Evolutionary conservation across 2,888 invertebrate genomes (phyloP), one percentile per base, ranked within the genome.

Genomic region (Noctua pronuba): DNA sequence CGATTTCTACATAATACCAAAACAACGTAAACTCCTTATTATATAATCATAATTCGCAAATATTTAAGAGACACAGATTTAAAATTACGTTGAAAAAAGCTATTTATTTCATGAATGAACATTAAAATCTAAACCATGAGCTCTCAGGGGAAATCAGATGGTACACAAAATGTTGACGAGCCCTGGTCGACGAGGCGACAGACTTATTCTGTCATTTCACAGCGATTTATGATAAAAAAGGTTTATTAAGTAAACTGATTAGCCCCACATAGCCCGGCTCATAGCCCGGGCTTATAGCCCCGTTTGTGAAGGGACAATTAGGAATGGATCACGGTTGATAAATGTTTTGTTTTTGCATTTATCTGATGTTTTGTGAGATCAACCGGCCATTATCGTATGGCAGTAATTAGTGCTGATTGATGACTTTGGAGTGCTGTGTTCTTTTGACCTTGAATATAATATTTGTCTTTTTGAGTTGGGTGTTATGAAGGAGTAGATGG

Each of bases 61-160:
- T 72, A 58, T 82, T 72, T 58, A 80, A 74, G 71, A 38, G 31
- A n/a, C 49, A 62, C 28, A 68, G 49, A 75, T 83, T 87, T 86
- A 83, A 86, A 90, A 90, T 86, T 85, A 83, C 85, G 89, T 86
- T 88, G 78, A 88, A 89, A 85, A 87, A 77, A 77, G 87, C 87
- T 90, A 89, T 92, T 90, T 92, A 90, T 91, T 90, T 90, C 83
- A 87, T 80, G 87, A 90, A 90, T 90, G 91, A 91, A 91, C 90
- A 92, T 94, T 93, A 92, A 92, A 94, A 92, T 92, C 90, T 91
- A 92, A 92, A 89, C 89, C 90, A 85, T 83, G 82, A 77, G 41
- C 41, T 79, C 94, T 88, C 92, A 11, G 52, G 94, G 94, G 94
- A 94, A 94, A 94, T 94, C 94, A 94, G 86, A 86, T 88, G 82